Evolutionary conservation across 2,113 vertebrate genomes (phyloP).

Genomic region (Bubo blakistoni): DNA sequence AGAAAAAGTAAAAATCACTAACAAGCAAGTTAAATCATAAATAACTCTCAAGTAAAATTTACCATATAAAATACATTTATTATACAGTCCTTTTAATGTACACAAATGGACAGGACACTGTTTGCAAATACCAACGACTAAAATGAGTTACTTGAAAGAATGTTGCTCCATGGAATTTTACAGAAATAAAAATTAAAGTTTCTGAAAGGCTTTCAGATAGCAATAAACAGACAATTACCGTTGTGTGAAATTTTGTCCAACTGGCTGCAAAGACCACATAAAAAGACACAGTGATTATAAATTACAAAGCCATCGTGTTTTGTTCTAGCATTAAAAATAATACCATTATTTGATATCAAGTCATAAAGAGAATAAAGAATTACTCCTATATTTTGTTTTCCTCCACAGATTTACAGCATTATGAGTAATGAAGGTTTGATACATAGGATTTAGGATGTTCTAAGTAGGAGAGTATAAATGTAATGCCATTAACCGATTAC

Average conservation of each 20-base stretch:
- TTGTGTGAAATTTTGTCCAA: background rate
- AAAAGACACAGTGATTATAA: background rate
- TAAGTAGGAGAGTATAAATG: background rate
- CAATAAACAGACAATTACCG: accelerated
- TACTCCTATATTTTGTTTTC: background rate
- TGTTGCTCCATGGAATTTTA: background rate
- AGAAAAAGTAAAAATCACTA: background rate
- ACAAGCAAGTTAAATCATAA: background rate
- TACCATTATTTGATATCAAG: background rate
- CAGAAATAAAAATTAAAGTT: background rate
- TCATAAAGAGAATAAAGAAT: background rate
- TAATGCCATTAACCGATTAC: background rate
- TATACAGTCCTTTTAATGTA: background rate
- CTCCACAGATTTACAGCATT: background rate
- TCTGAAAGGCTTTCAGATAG: background rate
- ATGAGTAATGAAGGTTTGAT: background rate
- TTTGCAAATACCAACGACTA: background rate
- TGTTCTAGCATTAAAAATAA: background rate
- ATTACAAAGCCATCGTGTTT: background rate
- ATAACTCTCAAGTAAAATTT: background rate
- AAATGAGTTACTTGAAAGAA: background rate
- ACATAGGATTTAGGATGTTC: background rate
- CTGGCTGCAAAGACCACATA: background rate
- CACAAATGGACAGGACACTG: background rate
- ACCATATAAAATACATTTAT: background rate